phyloP scores from a whole-genome alignment of 2,888 invertebrate genomes.

The Autographa gamma region DNA sequence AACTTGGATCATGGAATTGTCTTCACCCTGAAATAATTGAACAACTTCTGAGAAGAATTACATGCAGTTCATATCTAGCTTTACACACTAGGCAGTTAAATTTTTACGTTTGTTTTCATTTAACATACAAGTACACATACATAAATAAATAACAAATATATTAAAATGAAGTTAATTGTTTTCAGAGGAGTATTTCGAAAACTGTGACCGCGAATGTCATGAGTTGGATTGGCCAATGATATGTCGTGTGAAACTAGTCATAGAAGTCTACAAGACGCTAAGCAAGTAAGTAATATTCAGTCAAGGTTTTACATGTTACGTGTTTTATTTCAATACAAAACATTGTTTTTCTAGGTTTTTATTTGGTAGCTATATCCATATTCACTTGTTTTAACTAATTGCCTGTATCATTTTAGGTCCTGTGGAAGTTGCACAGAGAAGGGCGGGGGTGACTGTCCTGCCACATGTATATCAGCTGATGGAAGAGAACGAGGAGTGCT shows the following conservation, averaged over 20 bases:
- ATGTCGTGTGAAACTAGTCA: constrained; percentile 92
- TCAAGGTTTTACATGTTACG: not conserved
- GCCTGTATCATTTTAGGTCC: constrained; percentile 77
- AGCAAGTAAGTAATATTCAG: constrained; percentile 88
- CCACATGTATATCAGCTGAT: constrained; percentile 91
- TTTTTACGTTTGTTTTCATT: not conserved
- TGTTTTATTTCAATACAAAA: not conserved
- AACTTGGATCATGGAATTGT: constrained; percentile 8
- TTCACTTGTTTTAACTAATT: not conserved
- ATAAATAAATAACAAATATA: constrained; percentile 20
- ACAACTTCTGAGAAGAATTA: constrained; percentile 12
- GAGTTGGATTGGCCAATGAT: constrained; percentile 94
- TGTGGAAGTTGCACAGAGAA: constrained; percentile 91
- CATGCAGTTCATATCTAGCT: constrained; percentile 6
- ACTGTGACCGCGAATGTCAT: constrained; percentile 93
- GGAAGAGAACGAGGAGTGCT: constrained; percentile 90
- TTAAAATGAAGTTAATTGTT: constrained; percentile 63
- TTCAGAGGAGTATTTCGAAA: constrained; percentile 92
- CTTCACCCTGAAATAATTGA: constrained; percentile 18
- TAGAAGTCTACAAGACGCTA: constrained; percentile 92
- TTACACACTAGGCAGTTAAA: constrained; percentile 9
- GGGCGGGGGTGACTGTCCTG: constrained; percentile 88
- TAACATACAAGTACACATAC: not conserved
- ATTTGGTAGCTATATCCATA: not conserved
- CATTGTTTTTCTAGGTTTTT: not conserved